These are phyloP conservation scores for Muschampia staudingeri DNA, from an alignment of 2,888 invertebrate species.

Conservation along the genomic window DNA sequence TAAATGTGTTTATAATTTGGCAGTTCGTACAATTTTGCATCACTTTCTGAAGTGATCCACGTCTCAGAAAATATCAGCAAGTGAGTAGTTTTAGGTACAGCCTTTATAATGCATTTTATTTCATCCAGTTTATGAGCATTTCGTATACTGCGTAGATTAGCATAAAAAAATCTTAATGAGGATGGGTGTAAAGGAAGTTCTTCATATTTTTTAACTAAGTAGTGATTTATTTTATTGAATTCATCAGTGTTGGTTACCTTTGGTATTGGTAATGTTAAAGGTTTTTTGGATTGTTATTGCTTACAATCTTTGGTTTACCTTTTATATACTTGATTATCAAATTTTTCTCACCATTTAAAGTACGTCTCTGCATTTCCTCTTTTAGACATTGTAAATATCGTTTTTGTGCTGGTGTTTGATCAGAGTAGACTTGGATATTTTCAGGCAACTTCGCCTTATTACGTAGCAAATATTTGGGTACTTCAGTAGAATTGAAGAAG, in stretches of 20 bases:
- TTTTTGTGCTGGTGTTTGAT: slow-evolving; percentile 54
- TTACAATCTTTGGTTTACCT: slow-evolving; percentile 37
- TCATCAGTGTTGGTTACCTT: slow-evolving; percentile 8
- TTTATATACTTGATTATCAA: slow-evolving; percentile 50
- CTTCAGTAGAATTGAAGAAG: slow-evolving; percentile 3
- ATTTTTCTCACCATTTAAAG: slow-evolving; percentile 41
- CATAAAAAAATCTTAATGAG: slow-evolving; percentile 63
- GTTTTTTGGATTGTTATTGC: neutral
- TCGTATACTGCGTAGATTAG: slow-evolving; percentile 65
- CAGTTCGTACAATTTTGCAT: slow-evolving; percentile 51
- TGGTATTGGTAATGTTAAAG: neutral
- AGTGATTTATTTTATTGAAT: slow-evolving; percentile 40
- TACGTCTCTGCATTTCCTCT: slow-evolving; percentile 48
- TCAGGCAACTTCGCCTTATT: slow-evolving; percentile 36
- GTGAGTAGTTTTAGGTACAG: slow-evolving; percentile 45
- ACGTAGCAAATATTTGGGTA: slow-evolving; percentile 4
- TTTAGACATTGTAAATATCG: slow-evolving; percentile 43
- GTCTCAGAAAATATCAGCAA: slow-evolving; percentile 62
- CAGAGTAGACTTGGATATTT: slow-evolving; percentile 49
- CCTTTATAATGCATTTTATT: slow-evolving; percentile 56
- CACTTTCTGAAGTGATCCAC: slow-evolving; percentile 59
- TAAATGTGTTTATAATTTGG: slow-evolving; percentile 41
- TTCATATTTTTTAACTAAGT: slow-evolving; percentile 62
- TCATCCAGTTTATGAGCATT: slow-evolving; percentile 63
- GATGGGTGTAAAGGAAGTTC: slow-evolving; percentile 55